Base-by-base conservation (phyloP, 2,797 vertebrate genomes). In the Tauraco hartlaubi region DNA sequence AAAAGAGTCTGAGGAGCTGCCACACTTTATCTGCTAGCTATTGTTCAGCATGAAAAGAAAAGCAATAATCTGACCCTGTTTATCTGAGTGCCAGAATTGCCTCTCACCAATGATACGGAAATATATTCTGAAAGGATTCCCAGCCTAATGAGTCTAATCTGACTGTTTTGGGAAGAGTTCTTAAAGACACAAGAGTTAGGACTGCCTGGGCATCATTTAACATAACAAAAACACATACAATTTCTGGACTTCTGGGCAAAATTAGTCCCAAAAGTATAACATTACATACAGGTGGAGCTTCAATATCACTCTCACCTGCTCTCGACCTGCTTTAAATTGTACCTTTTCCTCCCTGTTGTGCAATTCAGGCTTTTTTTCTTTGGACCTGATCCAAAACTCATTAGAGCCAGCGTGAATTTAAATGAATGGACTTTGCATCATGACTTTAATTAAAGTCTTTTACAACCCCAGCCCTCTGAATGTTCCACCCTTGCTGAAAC, bases 361-460 rank as follows among this genome's bases (percentile, higher is more conserved):
- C 93, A 92, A 91, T 72, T 69, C 37, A 46, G 4, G 2, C 75
- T 83, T 68, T 85, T 35, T 17, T 83, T 13, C n/a, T 84, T 94
- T 92, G 90, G 76, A 78, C 14, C 12, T 44, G 25, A 86, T 84
- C 90, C 85, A 95, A 96, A 95, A 81, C 73, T 92, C 83, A 58
- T 95, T 91, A 90, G 48, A 93, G 54, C 7, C 37, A 44, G 12
- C 0, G 2, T 62, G 69, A 92, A 94, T 91, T 82, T 88, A 90
- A 95, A 90, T 91, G 72, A 95, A 88, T 71, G 64, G 75, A 83
- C 52, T 90, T 94, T 83, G 85, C 72, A 77, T 88, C 72, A 71
- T 83, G 41, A 74, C 41, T 94, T 94, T 80, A 94, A 92, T 96
- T 92, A 91, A 91, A 94, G 33, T 26, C 13, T 67, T 94, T 95